phyloP scores from a whole-genome alignment of 2,113 vertebrate genomes.

The Oryzias celebensis region DNA sequence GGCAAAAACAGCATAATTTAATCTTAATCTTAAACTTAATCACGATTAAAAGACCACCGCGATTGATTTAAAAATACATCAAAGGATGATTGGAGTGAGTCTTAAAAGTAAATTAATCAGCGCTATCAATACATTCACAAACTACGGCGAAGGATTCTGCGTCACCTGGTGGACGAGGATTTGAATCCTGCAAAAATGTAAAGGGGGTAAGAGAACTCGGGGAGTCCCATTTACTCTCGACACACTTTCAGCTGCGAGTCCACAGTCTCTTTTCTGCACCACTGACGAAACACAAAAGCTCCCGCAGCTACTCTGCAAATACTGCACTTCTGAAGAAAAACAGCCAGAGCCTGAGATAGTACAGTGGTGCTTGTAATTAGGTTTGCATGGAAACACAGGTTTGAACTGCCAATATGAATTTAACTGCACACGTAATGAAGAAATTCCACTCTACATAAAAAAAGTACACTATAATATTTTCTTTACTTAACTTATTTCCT shows the following conservation, averaged over 20 bases:
- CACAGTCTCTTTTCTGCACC: constrained; percentile 8
- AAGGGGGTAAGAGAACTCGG: constrained; percentile 23
- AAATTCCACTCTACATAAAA: constrained; percentile 3
- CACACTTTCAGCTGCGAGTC: constrained; percentile 48
- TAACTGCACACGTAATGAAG: constrained; percentile 44
- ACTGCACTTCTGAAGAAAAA: constrained; percentile 12
- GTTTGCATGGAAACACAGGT: constrained; percentile 46
- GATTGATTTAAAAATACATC: no score
- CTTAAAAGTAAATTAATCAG: constrained; percentile 83
- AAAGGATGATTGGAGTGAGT: constrained; percentile 55
- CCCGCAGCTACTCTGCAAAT: constrained; percentile 21
- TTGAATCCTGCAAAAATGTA: constrained; percentile 37
- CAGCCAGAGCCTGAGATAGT: constrained; percentile 8
- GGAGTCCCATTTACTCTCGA: constrained; percentile 35
- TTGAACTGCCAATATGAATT: constrained; percentile 55
- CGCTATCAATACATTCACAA: constrained; percentile 82
- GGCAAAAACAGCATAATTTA: no score
- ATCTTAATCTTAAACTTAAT: no score
- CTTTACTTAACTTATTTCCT: constrained; percentile 41
- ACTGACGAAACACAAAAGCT: constrained; percentile 17
- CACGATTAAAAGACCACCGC: no score
- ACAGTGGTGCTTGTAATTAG: constrained; percentile 37
- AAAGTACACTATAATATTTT: constrained; percentile 40
- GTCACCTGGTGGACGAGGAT: constrained; percentile 61
- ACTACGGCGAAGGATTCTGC: constrained; percentile 77